These are phyloP conservation scores for Drosophila sechellia DNA, from an alignment of 1,140 invertebrate genomes.

Conservation along the genomic window DNA sequence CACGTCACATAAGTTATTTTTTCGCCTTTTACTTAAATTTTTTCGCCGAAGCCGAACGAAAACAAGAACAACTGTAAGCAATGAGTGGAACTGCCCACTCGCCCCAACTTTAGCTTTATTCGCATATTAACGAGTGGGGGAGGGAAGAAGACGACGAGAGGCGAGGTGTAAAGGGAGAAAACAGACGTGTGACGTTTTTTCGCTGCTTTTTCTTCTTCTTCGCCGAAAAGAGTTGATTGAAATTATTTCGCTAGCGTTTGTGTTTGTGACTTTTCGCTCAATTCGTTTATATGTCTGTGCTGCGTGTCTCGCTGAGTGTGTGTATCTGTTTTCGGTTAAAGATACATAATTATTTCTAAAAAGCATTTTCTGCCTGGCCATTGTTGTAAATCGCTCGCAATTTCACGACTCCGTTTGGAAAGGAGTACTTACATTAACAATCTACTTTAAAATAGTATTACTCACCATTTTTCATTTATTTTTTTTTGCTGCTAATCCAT, in stretches of 20 bases:
- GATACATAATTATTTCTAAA: conserved; percentile 84
- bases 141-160: conserved; percentile 11
- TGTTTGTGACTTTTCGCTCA: conserved; percentile 60
- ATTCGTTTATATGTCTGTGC: conserved; percentile 43
- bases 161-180: conserved; percentile 20
- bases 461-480: conserved; percentile 24
- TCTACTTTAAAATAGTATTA: conserved; percentile 13
- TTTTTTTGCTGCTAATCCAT: conserved; percentile 37
- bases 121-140: conserved; percentile 52
- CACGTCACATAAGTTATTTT: conserved; percentile 65
- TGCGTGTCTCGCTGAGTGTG: conserved; percentile 35
- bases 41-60: conserved; percentile 59
- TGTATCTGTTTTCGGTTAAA: conserved; percentile 77
- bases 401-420: conserved; percentile 59
- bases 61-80: conserved; percentile 42
- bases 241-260: conserved; percentile 66
- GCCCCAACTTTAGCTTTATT: conserved; percentile 50
- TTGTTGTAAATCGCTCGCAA: conserved; percentile 79
- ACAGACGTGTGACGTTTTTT: conserved; percentile 76
- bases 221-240: conserved; percentile 76
- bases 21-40: conserved; percentile 72
- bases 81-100: conserved; percentile 42
- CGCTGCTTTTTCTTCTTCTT: conserved; percentile 55
- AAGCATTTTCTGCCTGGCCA: conserved; percentile 83
- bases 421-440: conserved; percentile 5